Base-by-base conservation (phyloP, 2,888 invertebrate genomes). In the Portevinia maculata region DNA sequence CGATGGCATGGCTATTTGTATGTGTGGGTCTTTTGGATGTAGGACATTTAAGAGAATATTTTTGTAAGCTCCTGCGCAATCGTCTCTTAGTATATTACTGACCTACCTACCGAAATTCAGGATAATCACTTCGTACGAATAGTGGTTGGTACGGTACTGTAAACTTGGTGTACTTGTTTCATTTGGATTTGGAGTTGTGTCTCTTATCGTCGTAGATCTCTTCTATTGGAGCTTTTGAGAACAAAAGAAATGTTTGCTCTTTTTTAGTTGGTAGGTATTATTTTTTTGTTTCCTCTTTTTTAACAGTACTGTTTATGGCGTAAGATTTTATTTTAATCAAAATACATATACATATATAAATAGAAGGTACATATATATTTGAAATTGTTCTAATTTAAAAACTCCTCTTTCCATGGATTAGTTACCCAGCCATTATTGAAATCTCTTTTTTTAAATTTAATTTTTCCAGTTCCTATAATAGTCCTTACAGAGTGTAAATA, bases 31-130 rank as follows among this genome's bases (percentile, higher is more conserved):
- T 60, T 8, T 3, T 1, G 11, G 64, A 76, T 70, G 48, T 71
- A 46, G 70, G 64, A 52, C 75, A 65, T 65, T 76, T 81, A 81
- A 81, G 81, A 81, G 81, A 76, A 39, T 34, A 21, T 55, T 60
- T 30, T n/a, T 37, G 50, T 52, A 59, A 70, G 50, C 15, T 41
- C 21, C 60, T 76, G 81, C 76, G 76, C 76, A 71, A 17, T 59
- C 7, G 52, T 32, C 2, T 24, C 24, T 24, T 5, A 24, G 24
- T 24, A 28, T 46, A 46, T 64, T 64, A 65, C 81, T 65, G 70
- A 76, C 76, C 76, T 76, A 76, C 48, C 69, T 69, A 65, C 44
- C 17, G 11, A 52, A 41, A 11, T 28, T 19, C n/a, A n/a, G 52
- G 19, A 30, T 44, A 57, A 37, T 59, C 48, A 1, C 21, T 59